A percentile compares a stretch with the other conserved stretches of the same genome.
Evolutionary conservation across 2,113 vertebrate species (phyloP).

Genomic region (Otus sunia): DNA sequence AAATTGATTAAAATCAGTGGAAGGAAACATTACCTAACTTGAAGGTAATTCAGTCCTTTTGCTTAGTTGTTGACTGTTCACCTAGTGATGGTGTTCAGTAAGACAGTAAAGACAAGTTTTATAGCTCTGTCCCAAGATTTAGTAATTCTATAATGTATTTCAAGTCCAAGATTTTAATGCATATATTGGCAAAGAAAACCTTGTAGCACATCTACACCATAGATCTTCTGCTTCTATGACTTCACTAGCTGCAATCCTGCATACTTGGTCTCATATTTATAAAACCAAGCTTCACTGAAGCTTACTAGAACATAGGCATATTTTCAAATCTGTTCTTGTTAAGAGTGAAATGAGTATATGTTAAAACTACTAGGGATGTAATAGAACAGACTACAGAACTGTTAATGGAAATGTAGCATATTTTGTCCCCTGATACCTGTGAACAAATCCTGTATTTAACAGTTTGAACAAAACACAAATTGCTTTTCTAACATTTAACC

Average conservation of each 20-base stretch:
- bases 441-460: not conserved
- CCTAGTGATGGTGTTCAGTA: conserved; percentile 20
- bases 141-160: conserved; percentile 59
- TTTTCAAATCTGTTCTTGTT: conserved; percentile 29
- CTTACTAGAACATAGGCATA: conserved; percentile 7
- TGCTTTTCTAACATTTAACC: conserved; percentile 51
- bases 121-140: conserved; percentile 40
- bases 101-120: conserved; percentile 56
- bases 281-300: conserved; percentile 4
- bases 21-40: not conserved
- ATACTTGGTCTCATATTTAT: conserved; percentile 36
- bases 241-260: conserved; percentile 39
- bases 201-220: not conserved
- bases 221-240: conserved; percentile 51
- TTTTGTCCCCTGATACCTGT: not conserved
- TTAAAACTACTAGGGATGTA: not conserved
- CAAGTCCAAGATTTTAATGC: conserved; percentile 62
- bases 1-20: conserved; percentile 3
- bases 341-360: not conserved
- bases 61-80: conserved; percentile 53
- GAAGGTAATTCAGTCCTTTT: conserved; percentile 49
- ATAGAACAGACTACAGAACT: conserved; percentile 8
- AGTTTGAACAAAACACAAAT: conserved; percentile 55
- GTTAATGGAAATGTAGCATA: not conserved
- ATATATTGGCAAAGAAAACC: conserved; percentile 52